A percentile compares a stretch with the other conserved stretches of the same genome.
These are phyloP conservation scores for Lacanobia wlatinum DNA, from an alignment of 2,888 invertebrate genomes.

Conservation along the genomic window DNA sequence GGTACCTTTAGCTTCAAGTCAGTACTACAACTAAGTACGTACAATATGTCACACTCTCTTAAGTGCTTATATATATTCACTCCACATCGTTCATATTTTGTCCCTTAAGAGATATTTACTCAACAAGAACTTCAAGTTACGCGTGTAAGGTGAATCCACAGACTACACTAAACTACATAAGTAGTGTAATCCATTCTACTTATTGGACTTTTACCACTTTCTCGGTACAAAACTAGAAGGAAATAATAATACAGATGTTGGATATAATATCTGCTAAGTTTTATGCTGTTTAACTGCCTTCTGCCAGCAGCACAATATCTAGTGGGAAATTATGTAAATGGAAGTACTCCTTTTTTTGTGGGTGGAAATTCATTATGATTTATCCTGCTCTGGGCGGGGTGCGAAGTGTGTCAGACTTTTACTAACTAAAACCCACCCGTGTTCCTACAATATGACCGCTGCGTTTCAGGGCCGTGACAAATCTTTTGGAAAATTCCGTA, in stretches of 20 bases:
- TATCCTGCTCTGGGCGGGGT: no score
- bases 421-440: no score
- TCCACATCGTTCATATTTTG: constrained; percentile 18
- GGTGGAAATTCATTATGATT: no score
- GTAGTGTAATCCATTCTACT: constrained; percentile 54
- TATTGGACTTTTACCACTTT: constrained; percentile 39
- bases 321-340: not conserved
- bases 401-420: no score
- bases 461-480: no score
- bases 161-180: constrained; percentile 46
- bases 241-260: constrained; percentile 25
- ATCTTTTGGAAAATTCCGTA: no score
- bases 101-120: constrained; percentile 24
- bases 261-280: constrained; percentile 3
- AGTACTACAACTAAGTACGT: not conserved
- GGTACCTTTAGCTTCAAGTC: not conserved
- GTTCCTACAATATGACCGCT: no score
- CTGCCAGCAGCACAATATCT: not conserved
- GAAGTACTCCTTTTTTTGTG: not conserved
- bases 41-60: not conserved
- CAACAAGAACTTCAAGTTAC: constrained; percentile 23
- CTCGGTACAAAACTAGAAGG: not conserved
- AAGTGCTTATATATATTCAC: constrained; percentile 15
- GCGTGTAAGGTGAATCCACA: constrained; percentile 27
- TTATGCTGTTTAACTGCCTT: not conserved